These are phyloP conservation scores for Tenualosa ilisha DNA, from an alignment of 2,797 vertebrate genomes.

Conservation along the genomic window DNA sequence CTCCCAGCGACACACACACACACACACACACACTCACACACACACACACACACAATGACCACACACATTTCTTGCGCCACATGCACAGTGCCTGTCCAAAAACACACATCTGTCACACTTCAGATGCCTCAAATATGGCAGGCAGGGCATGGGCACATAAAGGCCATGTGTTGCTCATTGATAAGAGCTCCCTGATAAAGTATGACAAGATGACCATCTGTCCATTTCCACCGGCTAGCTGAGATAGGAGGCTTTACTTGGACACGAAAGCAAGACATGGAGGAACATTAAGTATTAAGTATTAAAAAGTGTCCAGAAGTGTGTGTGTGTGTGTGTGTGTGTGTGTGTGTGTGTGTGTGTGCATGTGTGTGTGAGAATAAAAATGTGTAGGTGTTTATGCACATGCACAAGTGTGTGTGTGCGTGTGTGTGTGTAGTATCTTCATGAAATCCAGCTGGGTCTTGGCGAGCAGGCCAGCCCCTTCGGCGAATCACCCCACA, in stretches of 20 bases:
- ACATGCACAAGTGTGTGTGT: neutral
- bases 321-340: neutral
- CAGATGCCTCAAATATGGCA: slow-evolving; percentile 7
- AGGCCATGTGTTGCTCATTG: slow-evolving; percentile 5
- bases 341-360: neutral
- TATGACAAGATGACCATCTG: slow-evolving; percentile 21
- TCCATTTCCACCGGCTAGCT: neutral
- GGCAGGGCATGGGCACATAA: neutral
- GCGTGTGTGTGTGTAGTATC: neutral
- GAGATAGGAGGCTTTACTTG: neutral
- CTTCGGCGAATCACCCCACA: slow-evolving; percentile 23
- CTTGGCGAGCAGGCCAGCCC: slow-evolving; percentile 25
- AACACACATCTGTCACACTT: slow-evolving; percentile 22
- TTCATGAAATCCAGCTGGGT: slow-evolving; percentile 37
- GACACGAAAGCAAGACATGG: neutral
- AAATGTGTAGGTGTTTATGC: neutral
- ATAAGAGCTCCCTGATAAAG: slow-evolving; percentile 7
- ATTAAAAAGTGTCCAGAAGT: neutral
- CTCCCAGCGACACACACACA: slow-evolving; percentile 18
- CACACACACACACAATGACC: slow-evolving; percentile 23
- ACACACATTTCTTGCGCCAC: neutral
- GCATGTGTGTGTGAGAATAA: neutral
- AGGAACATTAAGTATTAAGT: neutral
- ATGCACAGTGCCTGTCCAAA: slow-evolving; percentile 15
- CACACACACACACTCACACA: slow-evolving; percentile 29